Evolutionary conservation across 2,797 vertebrate species (phyloP).

Genomic region (Schizopygopsis pylzovi): DNA sequence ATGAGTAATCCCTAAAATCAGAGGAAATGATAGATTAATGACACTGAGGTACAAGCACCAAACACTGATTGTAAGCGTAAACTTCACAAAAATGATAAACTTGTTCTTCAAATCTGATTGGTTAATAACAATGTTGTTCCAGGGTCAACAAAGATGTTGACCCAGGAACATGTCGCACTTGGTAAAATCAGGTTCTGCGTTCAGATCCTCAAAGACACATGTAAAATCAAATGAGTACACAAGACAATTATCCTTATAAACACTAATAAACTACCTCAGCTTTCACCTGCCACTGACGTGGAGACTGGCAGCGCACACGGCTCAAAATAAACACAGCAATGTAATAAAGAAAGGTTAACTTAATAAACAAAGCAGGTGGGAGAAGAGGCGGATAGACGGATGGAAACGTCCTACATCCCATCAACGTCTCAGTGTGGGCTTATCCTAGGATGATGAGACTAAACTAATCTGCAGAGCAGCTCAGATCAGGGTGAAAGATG

Average conservation of each 20-base stretch:
- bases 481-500: neutral
- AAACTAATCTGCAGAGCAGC: slow-evolving; percentile 6
- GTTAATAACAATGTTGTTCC: too few species aligned
- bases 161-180: too few species aligned
- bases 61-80: too few species aligned
- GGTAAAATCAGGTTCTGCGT: too few species aligned
- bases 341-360: slow-evolving; percentile 41
- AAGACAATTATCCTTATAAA: neutral
- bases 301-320: neutral
- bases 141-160: too few species aligned
- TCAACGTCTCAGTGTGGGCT: neutral
- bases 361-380: slow-evolving; percentile 37
- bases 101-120: too few species aligned
- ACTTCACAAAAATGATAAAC: too few species aligned
- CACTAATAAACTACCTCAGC: neutral
- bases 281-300: neutral
- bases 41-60: too few species aligned
- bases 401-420: slow-evolving; percentile 3
- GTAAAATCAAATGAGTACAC: neutral
- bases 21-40: too few species aligned
- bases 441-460: neutral
- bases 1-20: too few species aligned
- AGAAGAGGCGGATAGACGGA: neutral
- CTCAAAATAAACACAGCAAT: slow-evolving; percentile 16
- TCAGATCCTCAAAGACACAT: neutral